Evolutionary conservation across 2,888 invertebrate species (phyloP).

Genomic region (Chaetoderma sp.): DNA sequence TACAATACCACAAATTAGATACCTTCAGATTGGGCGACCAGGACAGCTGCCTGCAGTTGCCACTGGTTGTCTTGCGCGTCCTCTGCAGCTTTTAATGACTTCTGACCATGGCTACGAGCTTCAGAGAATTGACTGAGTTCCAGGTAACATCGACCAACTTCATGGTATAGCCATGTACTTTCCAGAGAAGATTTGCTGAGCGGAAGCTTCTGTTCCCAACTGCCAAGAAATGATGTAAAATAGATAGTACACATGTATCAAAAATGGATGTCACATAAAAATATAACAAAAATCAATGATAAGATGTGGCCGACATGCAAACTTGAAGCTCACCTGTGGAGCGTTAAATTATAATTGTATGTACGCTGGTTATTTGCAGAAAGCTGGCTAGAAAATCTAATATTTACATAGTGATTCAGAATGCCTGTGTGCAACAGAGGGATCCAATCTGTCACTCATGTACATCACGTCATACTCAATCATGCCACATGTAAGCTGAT

Average conservation of each 20-base stretch:
- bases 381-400: no score
- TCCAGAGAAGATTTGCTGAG: slow-evolving; percentile 67
- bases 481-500: no score
- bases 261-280: background rate
- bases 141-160: slow-evolving; percentile 70
- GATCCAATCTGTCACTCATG: no score
- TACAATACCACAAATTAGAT: no score
- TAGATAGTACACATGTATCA: background rate
- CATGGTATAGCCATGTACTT: slow-evolving; percentile 70
- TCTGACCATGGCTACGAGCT: slow-evolving; percentile 59
- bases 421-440: no score
- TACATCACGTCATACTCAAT: no score
- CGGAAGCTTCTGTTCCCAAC: slow-evolving; percentile 68
- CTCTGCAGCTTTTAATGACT: slow-evolving; percentile 58
- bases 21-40: slow-evolving; percentile 66
- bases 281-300: no score
- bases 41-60: slow-evolving; percentile 66
- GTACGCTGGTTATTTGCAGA: no score
- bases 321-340: no score
- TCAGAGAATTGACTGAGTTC: slow-evolving; percentile 54
- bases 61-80: slow-evolving; percentile 63
- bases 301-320: no score
- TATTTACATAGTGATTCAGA: no score
- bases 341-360: no score
- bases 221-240: slow-evolving; percentile 24